Conservation (phyloP, 2,113 vertebrate genomes). For the Saguinus imperator region DNA sequence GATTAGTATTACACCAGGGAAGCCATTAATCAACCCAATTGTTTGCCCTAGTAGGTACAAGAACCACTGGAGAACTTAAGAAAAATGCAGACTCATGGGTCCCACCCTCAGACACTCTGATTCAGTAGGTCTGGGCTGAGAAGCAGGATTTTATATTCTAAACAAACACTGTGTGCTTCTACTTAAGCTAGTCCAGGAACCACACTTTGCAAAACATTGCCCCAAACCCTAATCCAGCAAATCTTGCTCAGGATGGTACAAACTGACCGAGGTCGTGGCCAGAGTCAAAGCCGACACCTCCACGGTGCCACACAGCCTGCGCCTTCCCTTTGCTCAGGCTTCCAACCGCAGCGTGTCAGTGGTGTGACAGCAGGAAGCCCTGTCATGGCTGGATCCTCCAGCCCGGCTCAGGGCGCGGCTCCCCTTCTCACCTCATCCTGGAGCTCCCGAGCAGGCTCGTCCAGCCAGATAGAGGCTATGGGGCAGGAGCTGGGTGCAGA, state of each 20-base stretch:
- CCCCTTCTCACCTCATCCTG: not conserved
- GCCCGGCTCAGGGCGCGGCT: not conserved
- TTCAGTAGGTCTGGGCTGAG: not conserved
- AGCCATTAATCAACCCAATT: not conserved
- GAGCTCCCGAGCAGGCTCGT: fast-evolving
- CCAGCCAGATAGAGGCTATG: not conserved
- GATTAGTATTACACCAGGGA: too few relatives aligned
- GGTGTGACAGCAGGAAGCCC: not conserved
- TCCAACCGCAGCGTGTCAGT: not conserved
- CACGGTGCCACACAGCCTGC: fast-evolving
- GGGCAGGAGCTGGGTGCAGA: not conserved
- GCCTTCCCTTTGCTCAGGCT: not conserved
- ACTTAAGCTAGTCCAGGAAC: not conserved
- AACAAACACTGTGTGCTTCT: not conserved
- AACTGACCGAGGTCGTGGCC: not conserved
- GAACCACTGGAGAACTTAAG: not conserved
- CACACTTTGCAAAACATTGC: not conserved
- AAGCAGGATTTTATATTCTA: not conserved
- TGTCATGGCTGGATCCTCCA: not conserved
- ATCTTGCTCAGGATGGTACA: not conserved
- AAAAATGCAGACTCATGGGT: not conserved
- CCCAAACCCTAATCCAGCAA: not conserved
- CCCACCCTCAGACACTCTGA: not conserved
- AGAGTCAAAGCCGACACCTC: not conserved
- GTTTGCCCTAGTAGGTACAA: not conserved